Conservation (phyloP, 2,888 invertebrate genomes). For the Coelinius sp. region DNA sequence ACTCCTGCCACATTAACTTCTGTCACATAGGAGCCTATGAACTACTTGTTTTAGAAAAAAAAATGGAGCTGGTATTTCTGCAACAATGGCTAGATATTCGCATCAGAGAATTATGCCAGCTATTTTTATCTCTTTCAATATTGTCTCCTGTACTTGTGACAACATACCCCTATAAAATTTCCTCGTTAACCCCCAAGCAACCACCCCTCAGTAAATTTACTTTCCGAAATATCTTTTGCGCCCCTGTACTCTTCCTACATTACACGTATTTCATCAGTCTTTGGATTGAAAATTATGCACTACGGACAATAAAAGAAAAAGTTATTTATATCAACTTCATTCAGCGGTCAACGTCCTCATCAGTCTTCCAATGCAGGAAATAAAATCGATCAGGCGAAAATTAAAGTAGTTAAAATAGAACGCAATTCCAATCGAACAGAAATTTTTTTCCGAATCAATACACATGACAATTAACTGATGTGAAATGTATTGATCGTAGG, state of each 20-base stretch:
- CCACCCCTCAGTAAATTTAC: neutral
- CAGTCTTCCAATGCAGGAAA: neutral
- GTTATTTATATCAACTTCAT: neutral
- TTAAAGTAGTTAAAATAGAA: neutral
- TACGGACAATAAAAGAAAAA: neutral
- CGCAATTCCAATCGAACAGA: neutral
- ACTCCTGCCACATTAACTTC: too few relatives aligned
- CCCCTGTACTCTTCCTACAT: neutral
- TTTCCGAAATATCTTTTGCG: neutral
- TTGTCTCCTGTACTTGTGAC: neutral
- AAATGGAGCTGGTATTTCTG: neutral
- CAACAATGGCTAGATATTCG: neutral
- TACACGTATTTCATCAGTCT: neutral
- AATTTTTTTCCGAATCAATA: conserved; percentile 25
- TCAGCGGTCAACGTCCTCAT: conserved; percentile 7
- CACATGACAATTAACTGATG: conserved; percentile 13
- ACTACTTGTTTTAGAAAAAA: neutral
- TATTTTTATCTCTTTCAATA: neutral
- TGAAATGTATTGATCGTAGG: neutral
- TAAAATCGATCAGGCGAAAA: neutral
- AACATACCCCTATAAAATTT: neutral
- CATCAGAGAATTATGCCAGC: neutral
- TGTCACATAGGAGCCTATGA: too few relatives aligned
- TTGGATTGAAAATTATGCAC: neutral
- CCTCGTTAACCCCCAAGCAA: neutral